Percentiles rank a stretch among this genome's conserved stretches.
Evolutionary conservation across 2,888 invertebrate genomes (phyloP).

Genomic region (Chironomus tentans): DNA sequence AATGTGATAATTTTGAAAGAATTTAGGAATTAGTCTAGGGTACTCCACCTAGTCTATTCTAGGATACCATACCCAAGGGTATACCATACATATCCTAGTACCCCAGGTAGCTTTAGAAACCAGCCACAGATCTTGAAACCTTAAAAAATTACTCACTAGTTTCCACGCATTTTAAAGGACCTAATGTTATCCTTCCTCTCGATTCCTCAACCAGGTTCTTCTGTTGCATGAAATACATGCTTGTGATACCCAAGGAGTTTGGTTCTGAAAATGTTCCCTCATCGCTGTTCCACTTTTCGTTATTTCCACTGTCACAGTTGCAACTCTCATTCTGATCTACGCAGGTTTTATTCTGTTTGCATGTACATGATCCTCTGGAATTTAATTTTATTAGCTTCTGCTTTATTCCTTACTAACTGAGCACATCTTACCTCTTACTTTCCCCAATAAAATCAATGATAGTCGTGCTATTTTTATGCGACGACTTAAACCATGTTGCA

Average conservation of each 20-base stretch:
- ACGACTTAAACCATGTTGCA: constrained; percentile 81
- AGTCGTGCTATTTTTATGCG: constrained; percentile 62
- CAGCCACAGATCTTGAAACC: too few species aligned
- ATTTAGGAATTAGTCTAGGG: neutral
- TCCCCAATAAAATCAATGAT: constrained; percentile 79
- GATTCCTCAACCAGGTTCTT: constrained; percentile 73
- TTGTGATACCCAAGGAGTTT: constrained; percentile 76
- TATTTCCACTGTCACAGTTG: constrained; percentile 66
- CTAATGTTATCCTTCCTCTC: constrained; percentile 77
- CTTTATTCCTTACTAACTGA: too few species aligned
- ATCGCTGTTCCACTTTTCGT: constrained; percentile 74
- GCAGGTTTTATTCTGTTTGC: constrained; percentile 71
- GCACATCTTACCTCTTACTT: constrained; percentile 54
- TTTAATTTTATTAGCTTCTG: neutral
- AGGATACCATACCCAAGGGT: too few species aligned
- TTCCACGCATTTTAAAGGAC: constrained; percentile 88
- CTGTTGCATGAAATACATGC: constrained; percentile 84
- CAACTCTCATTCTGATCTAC: constrained; percentile 73
- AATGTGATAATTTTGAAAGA: constrained; percentile 31
- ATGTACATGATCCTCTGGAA: constrained; percentile 61
- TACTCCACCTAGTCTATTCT: too few species aligned
- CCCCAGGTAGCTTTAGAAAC: too few species aligned
- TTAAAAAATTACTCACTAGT: constrained; percentile 58
- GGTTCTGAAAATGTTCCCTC: constrained; percentile 76
- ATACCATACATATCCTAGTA: too few species aligned